Conservation (phyloP, 2,888 invertebrate species). For the Brenthis daphne region DNA sequence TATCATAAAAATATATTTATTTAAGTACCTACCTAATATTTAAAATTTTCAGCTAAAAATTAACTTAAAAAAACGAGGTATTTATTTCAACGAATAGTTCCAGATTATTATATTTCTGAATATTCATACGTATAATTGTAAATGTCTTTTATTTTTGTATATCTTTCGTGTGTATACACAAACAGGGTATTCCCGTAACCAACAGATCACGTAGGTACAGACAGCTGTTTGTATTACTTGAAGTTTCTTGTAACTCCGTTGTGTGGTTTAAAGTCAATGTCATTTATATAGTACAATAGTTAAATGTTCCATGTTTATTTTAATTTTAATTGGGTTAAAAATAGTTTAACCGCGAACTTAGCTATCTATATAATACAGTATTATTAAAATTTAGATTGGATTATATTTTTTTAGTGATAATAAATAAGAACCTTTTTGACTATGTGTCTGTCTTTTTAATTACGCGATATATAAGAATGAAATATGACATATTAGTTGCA, state of each 20-base stretch:
- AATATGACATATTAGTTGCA: too few species aligned
- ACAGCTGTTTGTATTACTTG: slow-evolving; percentile 12
- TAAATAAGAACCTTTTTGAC: too few species aligned
- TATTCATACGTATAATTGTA: neutral
- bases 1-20: too few species aligned
- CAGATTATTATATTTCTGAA: neutral
- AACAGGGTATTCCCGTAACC: slow-evolving; percentile 10
- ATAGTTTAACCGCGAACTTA: too few species aligned
- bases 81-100: neutral
- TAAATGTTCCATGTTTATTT: neutral
- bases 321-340: neutral
- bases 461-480: too few species aligned
- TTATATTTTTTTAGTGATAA: too few species aligned
- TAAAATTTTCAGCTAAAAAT: too few species aligned
- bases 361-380: too few species aligned
- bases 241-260: slow-evolving; percentile 1
- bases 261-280: slow-evolving; percentile 2
- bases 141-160: neutral
- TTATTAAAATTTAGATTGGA: too few species aligned
- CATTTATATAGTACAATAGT: neutral
- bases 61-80: too few species aligned
- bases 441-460: too few species aligned
- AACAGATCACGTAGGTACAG: slow-evolving; percentile 7
- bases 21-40: too few species aligned
- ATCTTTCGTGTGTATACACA: slow-evolving; percentile 3